Base-by-base conservation (phyloP, 2,888 invertebrate genomes). In the Cepaea hortensis region DNA sequence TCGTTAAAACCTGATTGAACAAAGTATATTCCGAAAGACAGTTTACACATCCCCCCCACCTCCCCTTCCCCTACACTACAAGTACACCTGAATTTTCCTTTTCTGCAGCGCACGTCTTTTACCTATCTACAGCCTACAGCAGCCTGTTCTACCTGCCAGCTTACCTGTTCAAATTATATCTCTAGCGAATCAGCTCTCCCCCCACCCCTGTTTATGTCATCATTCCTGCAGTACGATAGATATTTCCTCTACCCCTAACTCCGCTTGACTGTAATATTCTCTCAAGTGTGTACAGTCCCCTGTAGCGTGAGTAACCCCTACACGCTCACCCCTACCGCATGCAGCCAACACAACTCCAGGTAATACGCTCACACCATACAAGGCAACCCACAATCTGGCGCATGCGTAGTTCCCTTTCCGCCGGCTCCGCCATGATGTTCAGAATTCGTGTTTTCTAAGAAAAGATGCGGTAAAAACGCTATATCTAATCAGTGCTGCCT, bases 401-500 rank as follows among this genome's bases (percentile, higher is more conserved):
- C 82, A 73, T 82, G 82, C 82, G 82, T 23, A 73, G 73, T 18
- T 18, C 23, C n/a, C 20, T 50, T 82, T 82, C 82, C 82, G 82
- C 80, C 80, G 77, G 50, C 77, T 55, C 70, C n/a, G 82, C 72
- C 72, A 72, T 82, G n/a, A 55, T 72, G 55, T 50, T 55, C 18
- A 3, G 72, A 55, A 55, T 70, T 23, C 6, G 46, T 11, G 55
- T 70, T 3, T 82, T 82, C 82, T 46, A 13, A 55, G 82, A 82
- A 82, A 82, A n/a, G 82, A n/a, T 82, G 55, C 73, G 3, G 11
- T 18, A 50, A 82, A 55, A 55, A 55, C 55, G 55, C 11, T 55
- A 55, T 55, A 55, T 55, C 55, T 55, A 55, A 55, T 55, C 55
- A 55, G 55, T 55, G 55, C 11, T 55, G 6, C 55, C 11, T 55